phyloP scores from a whole-genome alignment of 2,113 vertebrate genomes.

The Eulacestoma nigropectus region DNA sequence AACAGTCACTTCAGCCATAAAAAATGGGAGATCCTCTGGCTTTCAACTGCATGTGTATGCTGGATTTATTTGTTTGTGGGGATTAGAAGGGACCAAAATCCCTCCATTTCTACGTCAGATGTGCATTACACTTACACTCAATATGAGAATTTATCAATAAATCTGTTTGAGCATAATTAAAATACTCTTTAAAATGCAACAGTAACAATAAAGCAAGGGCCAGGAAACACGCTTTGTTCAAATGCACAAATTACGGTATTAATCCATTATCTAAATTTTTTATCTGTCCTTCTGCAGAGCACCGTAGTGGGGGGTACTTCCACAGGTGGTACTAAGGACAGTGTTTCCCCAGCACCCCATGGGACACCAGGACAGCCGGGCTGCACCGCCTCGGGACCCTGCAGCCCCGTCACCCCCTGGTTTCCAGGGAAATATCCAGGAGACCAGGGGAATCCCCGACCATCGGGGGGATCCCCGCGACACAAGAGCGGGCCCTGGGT shows the following conservation, averaged over 20 bases:
- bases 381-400: too few relatives aligned
- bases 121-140: not conserved
- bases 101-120: not conserved
- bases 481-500: not conserved
- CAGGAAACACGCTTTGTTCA: not conserved
- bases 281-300: not conserved
- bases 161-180: not conserved
- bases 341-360: not conserved
- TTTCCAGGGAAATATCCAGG: not conserved
- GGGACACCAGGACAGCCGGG: accelerated
- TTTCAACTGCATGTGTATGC: not conserved
- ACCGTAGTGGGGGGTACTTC: not conserved
- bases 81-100: not conserved
- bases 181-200: not conserved
- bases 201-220: not conserved
- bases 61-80: not conserved
- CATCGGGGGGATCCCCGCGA: not conserved
- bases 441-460: not conserved
- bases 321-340: accelerated
- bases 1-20: not conserved
- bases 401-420: too few relatives aligned
- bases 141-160: not conserved
- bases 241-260: not conserved
- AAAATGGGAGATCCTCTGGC: not conserved
- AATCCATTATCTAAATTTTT: not conserved